A percentile compares a stretch with the other conserved stretches of the same genome.
Evolutionary conservation across 2,113 vertebrate genomes (phyloP).

Genomic region (Pan paniscus): DNA sequence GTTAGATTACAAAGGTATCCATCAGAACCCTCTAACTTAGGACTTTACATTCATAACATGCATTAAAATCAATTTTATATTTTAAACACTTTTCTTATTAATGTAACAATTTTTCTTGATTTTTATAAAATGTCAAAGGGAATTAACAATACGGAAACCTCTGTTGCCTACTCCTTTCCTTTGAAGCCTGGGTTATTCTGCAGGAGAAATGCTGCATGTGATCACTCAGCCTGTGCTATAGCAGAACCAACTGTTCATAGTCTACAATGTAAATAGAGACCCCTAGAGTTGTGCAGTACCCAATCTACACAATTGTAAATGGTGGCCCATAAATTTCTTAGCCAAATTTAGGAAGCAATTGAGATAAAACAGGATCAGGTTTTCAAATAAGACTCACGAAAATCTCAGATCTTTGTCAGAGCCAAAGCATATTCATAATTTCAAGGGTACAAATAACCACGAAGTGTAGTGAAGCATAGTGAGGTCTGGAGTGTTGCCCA

Average conservation of each 20-base stretch:
- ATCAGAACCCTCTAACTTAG: neutral
- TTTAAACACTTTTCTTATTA: neutral
- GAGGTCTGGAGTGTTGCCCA: neutral
- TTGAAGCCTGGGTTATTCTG: neutral
- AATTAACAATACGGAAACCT: neutral
- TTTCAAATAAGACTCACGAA: neutral
- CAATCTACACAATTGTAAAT: neutral
- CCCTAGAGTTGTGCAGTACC: neutral
- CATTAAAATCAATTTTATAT: neutral
- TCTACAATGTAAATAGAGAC: neutral
- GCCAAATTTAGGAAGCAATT: neutral
- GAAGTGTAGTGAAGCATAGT: neutral
- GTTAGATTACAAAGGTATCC: neutral
- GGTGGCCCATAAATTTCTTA: neutral
- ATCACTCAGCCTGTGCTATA: neutral
- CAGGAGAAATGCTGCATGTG: rapidly evolving
- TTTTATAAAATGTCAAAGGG: neutral
- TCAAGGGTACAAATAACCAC: neutral
- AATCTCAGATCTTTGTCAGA: neutral
- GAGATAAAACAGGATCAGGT: neutral
- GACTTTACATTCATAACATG: neutral
- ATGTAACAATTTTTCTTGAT: neutral
- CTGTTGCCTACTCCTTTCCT: neutral
- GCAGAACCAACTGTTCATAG: neutral
- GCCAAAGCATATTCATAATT: neutral